phyloP scores from a whole-genome alignment of 1,140 invertebrate species.

The roundworm (Caenorhabditis elegans) region WBcel235 BX284602.5:10173501-10174000 shows the following conservation, averaged over 20 bases:
- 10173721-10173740: conserved; percentile 35
- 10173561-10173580: conserved; percentile 37
- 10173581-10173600: conserved; percentile 21
- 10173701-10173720: too few relatives aligned
- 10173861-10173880: background rate
- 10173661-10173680: conserved; percentile 37
- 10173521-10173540: conserved; percentile 25
- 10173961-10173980: background rate
- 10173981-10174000: conserved; percentile 7
- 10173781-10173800: too few relatives aligned
- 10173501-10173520: conserved; percentile 33
- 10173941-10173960: background rate
- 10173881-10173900: background rate
- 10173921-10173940: conserved; percentile 14
- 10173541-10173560: background rate
- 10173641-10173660: conserved; percentile 37
- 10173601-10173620: conserved; percentile 35
- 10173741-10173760: conserved; percentile 13
- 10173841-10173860: background rate
- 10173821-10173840: too few relatives aligned
- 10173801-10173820: too few relatives aligned
- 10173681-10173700: too few relatives aligned
- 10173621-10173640: background rate
- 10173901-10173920: background rate
- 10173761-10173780: background rate